Evolutionary conservation across 2,797 vertebrate species (phyloP).

Genomic region (Pteronotus mesoamericanus): DNA sequence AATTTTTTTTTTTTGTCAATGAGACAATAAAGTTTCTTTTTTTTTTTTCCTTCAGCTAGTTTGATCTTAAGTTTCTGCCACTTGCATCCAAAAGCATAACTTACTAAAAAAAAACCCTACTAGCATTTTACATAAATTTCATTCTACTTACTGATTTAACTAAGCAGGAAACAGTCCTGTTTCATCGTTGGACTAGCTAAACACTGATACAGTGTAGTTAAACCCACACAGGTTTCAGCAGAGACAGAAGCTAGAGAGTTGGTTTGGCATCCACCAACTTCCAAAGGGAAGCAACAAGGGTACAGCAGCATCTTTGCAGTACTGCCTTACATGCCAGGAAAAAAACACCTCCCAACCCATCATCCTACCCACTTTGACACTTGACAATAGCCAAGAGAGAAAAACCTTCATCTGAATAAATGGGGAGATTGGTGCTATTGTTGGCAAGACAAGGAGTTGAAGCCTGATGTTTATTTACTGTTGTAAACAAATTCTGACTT

Average conservation of each 20-base stretch:
- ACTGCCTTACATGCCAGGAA: background rate
- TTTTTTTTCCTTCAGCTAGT: background rate
- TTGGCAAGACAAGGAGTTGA: background rate
- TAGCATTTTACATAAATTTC: background rate
- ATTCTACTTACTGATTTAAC: background rate
- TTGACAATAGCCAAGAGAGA: background rate
- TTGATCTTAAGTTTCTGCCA: background rate
- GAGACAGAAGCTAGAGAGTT: background rate
- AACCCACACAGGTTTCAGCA: background rate
- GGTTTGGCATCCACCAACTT: background rate
- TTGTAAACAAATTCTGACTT: constrained; percentile 25
- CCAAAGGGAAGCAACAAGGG: background rate
- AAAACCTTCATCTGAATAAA: background rate
- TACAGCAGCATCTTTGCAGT: background rate
- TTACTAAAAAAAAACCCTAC: background rate
- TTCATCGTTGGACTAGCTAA: background rate
- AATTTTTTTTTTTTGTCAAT: background rate
- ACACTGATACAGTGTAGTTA: background rate
- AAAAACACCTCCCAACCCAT: background rate
- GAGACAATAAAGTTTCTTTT: background rate
- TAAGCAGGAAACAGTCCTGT: background rate
- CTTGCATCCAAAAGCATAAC: background rate
- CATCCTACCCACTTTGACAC: background rate
- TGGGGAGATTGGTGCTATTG: background rate
- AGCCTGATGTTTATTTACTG: constrained; percentile 6